These are phyloP conservation scores for Heliconius congener DNA, from an alignment of 1,140 invertebrate species.

Conservation along the genomic window DNA sequence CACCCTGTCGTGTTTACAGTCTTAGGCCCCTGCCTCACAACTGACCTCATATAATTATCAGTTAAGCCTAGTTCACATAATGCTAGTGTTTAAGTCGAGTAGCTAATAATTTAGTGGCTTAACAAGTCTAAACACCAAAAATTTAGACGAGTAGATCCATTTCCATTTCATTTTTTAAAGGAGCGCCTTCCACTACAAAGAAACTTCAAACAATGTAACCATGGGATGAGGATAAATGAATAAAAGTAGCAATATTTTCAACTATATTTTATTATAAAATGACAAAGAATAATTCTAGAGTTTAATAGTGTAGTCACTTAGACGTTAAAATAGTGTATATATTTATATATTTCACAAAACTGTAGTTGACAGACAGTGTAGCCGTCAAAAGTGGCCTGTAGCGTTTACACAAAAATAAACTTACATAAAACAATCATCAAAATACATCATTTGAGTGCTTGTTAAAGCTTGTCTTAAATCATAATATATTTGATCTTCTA, in stretches of 20 bases:
- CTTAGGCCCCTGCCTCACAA: no score
- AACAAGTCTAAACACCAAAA: no score
- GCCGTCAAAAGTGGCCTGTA: constrained; percentile 45
- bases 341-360: constrained; percentile 72
- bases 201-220: no score
- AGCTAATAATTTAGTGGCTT: no score
- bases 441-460: constrained; percentile 67
- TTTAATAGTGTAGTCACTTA: constrained; percentile 78
- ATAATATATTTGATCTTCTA: constrained; percentile 55
- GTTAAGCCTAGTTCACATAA: no score
- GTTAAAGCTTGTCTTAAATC: constrained; percentile 67
- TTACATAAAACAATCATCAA: constrained; percentile 64
- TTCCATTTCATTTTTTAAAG: no score
- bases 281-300: constrained; percentile 80
- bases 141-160: no score
- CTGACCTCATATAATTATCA: no score
- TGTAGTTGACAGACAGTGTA: constrained; percentile 62
- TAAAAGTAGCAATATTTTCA: constrained; percentile 55
- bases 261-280: constrained; percentile 81
- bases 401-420: constrained; percentile 63
- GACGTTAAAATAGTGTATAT: constrained; percentile 75
- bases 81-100: no score
- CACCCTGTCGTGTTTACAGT: no score
- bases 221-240: neutral
- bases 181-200: no score